Conservation (phyloP, 2,888 invertebrate species). For the Stictocephala bisonia region DNA sequence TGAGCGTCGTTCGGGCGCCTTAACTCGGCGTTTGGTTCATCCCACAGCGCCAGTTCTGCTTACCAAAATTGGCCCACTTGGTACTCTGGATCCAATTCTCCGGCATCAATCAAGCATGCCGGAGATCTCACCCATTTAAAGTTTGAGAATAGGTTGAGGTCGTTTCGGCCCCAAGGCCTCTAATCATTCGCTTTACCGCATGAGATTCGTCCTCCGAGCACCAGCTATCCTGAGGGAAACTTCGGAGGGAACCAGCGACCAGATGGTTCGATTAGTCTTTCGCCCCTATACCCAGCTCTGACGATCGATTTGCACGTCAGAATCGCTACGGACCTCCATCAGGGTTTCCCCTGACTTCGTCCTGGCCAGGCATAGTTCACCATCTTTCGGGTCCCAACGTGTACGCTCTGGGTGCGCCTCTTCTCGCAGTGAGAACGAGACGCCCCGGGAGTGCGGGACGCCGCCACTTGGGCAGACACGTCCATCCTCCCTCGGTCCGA, state of each 20-base stretch:
- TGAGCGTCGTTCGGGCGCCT: constrained; percentile 74
- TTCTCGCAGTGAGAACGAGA: constrained; percentile 71
- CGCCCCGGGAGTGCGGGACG: constrained; percentile 69
- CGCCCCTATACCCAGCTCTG: constrained; percentile 52
- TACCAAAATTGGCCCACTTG: constrained; percentile 64
- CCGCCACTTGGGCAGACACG: background rate
- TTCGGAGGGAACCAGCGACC: constrained; percentile 69
- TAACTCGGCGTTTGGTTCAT: constrained; percentile 75
- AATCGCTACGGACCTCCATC: constrained; percentile 79
- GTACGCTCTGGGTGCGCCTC: constrained; percentile 73
- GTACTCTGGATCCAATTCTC: constrained; percentile 64
- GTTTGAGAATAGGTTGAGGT: constrained; percentile 82
- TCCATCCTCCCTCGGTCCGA: constrained; percentile 28
- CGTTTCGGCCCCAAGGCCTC: constrained; percentile 76
- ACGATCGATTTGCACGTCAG: constrained; percentile 78
- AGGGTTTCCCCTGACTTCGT: constrained; percentile 72
- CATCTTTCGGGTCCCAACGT: constrained; percentile 79
- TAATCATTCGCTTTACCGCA: constrained; percentile 83
- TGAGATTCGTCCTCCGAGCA: constrained; percentile 66
- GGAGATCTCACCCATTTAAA: constrained; percentile 79
- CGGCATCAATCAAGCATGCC: constrained; percentile 69
- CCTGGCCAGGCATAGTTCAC: constrained; percentile 79
- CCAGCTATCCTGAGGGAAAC: constrained; percentile 80
- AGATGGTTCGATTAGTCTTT: constrained; percentile 51
- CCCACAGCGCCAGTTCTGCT: constrained; percentile 64